Evolutionary conservation across 2,113 vertebrate species (phyloP).

Genomic region (Semnornis frantzii): DNA sequence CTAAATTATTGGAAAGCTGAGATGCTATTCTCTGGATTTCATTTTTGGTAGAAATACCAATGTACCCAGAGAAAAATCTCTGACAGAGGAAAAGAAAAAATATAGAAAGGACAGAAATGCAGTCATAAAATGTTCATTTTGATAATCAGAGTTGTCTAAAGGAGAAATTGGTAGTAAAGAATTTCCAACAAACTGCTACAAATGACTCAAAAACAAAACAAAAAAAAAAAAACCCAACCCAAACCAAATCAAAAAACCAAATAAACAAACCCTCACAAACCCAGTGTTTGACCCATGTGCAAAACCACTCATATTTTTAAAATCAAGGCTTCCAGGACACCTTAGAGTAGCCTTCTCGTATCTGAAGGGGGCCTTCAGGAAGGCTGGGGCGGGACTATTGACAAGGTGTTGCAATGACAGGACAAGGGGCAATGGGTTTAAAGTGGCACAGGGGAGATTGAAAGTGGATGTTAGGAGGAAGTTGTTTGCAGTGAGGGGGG

Average conservation of each 20-base stretch:
- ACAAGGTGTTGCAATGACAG: too few relatives aligned
- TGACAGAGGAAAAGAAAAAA: not conserved
- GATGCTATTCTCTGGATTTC: not conserved
- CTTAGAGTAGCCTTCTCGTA: too few relatives aligned
- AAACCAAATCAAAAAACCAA: not conserved
- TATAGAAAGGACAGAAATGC: not conserved
- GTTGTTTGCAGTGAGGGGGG: too few relatives aligned
- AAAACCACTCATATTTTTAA: not conserved
- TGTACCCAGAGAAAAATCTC: not conserved
- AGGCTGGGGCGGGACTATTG: too few relatives aligned
- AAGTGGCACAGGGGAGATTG: too few relatives aligned
- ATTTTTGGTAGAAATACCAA: not conserved
- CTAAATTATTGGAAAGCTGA: not conserved
- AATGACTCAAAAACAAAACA: not conserved
- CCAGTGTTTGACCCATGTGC: not conserved
- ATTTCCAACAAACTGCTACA: not conserved
- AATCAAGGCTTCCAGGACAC: too few relatives aligned
- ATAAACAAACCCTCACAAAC: too few relatives aligned
- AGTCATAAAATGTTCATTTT: not conserved
- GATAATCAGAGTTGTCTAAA: not conserved
- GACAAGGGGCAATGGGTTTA: too few relatives aligned
- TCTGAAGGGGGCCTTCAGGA: too few relatives aligned
- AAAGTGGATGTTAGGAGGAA: too few relatives aligned
- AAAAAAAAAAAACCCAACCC: too few relatives aligned
- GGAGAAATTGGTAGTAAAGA: not conserved